Conservation (phyloP, 92 coral and sea anemone genomes). For the Metridium senile region DNA sequence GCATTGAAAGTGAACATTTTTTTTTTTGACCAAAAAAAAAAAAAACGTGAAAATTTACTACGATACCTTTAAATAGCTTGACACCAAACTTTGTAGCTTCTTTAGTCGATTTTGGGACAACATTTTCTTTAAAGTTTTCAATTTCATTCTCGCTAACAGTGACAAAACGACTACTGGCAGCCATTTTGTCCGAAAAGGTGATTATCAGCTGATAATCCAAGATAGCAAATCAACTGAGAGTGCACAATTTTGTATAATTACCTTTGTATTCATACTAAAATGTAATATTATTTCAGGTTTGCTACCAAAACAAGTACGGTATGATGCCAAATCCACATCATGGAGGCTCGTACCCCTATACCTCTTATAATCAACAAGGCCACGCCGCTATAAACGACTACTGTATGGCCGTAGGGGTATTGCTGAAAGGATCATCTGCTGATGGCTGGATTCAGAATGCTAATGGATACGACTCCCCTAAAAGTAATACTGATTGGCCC, state of each 20-base stretch:
- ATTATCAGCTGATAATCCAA: no score
- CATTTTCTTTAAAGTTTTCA: no score
- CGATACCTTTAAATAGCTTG: no score
- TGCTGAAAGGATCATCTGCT: constrained; percentile 44
- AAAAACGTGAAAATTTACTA: no score
- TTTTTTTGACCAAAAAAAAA: no score
- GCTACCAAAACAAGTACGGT: constrained; percentile 82
- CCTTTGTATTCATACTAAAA: not conserved
- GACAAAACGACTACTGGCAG: not conserved
- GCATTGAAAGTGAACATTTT: no score
- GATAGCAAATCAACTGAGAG: no score
- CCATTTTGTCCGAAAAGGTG: no score
- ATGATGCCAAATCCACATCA: constrained; percentile 57
- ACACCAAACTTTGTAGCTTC: no score
- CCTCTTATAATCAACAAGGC: constrained; percentile 59
- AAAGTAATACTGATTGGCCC: constrained; percentile 66
- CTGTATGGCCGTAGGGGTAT: constrained; percentile 84
- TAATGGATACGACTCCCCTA: constrained; percentile 69
- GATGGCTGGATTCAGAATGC: constrained; percentile 78
- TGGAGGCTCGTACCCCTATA: constrained; percentile 78
- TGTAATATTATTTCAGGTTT: constrained; percentile 28
- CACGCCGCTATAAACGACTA: constrained; percentile 58
- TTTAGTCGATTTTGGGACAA: no score
- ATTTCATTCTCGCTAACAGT: not conserved
- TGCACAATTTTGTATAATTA: no score